Conservation (phyloP, 2,113 vertebrate genomes). For the Dasyornis broadbenti region DNA sequence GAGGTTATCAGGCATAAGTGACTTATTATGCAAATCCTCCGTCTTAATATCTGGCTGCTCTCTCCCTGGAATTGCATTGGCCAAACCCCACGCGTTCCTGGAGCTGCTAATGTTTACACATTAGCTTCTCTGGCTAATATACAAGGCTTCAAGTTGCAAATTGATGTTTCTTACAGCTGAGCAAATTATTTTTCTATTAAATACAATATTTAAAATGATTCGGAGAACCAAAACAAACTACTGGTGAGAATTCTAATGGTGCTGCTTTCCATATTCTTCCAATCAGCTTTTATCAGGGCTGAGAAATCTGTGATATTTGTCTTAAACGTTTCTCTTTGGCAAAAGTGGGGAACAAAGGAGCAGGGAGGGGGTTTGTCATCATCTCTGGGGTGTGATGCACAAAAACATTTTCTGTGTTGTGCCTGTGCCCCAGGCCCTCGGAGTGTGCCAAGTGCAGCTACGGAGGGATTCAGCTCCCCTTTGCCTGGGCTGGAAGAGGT, state of each 20-base stretch:
- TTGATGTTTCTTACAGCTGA: slow-evolving; percentile 65
- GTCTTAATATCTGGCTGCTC: slow-evolving; percentile 55
- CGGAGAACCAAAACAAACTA: slow-evolving; percentile 53
- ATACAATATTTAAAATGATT: slow-evolving; percentile 63
- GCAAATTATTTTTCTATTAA: slow-evolving; percentile 70
- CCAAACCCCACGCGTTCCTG: slow-evolving; percentile 37
- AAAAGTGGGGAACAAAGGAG: background rate
- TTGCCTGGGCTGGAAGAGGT: background rate
- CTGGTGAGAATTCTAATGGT: slow-evolving; percentile 51
- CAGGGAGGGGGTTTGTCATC: background rate
- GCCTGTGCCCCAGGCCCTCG: background rate
- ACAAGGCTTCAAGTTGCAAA: slow-evolving; percentile 63
- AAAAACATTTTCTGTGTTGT: background rate
- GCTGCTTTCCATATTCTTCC: slow-evolving; percentile 43
- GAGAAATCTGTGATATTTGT: background rate
- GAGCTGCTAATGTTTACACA: slow-evolving; percentile 62
- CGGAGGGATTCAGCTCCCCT: background rate
- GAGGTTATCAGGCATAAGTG: slow-evolving; percentile 60
- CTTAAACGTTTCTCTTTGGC: background rate
- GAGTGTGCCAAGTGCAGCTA: background rate
- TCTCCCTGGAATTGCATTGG: slow-evolving; percentile 58
- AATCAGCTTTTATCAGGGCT: background rate
- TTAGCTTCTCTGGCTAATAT: slow-evolving; percentile 61
- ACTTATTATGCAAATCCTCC: slow-evolving; percentile 64
- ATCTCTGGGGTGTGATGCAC: fast-evolving